phyloP scores from a whole-genome alignment of 2,113 vertebrate genomes.

The Embiotoca jacksoni region DNA sequence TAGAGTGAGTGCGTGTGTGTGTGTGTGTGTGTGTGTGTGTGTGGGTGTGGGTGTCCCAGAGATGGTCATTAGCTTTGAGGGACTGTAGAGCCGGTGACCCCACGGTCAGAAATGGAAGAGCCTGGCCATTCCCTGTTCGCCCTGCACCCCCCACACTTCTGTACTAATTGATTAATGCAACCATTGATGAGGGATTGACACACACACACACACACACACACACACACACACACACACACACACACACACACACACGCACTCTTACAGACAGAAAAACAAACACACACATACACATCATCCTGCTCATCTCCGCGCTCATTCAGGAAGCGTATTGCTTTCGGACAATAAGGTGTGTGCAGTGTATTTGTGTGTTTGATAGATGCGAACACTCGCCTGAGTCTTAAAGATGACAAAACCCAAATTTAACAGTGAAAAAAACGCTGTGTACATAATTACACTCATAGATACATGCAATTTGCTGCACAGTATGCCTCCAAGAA shows the following conservation, averaged over 20 bases:
- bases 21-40: constrained; percentile 23
- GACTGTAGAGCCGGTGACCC: constrained; percentile 64
- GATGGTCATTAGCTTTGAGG: constrained; percentile 75
- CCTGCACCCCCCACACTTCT: constrained; percentile 43
- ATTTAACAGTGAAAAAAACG: not conserved
- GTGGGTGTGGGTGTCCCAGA: constrained; percentile 45
- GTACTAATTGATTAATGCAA: constrained; percentile 64
- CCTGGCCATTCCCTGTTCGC: constrained; percentile 48
- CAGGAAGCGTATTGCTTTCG: constrained; percentile 8
- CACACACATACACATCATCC: not conserved
- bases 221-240: not conserved
- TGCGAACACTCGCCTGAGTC: not conserved
- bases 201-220: not conserved
- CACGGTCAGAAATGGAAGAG: constrained; percentile 56
- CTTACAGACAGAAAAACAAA: not conserved
- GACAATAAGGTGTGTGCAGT: not conserved
- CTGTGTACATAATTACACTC: not conserved
- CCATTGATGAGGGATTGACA: constrained; percentile 42
- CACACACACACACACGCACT: too few species aligned
- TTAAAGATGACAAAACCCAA: constrained; percentile 1
- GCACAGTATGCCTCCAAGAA: constrained; percentile 6
- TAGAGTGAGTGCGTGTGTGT: not conserved
- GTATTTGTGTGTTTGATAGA: not conserved
- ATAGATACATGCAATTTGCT: not conserved
- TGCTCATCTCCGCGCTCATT: not conserved